Base-by-base conservation (phyloP, 2,888 invertebrate genomes). In the Epirrhoe alternata region DNA sequence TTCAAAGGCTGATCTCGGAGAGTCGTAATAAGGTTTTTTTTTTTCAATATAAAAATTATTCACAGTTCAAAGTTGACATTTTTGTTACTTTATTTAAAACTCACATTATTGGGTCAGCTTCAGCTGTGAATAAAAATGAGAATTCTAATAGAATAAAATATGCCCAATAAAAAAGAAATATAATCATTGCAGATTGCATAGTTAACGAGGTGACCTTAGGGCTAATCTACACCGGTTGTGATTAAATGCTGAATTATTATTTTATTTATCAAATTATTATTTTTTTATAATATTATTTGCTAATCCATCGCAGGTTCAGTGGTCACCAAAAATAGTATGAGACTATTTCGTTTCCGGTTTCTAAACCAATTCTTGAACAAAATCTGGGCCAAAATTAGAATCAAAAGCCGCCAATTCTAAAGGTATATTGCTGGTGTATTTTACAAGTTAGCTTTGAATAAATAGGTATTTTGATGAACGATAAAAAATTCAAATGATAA, bases 121-220 rank as follows among this genome's bases (percentile, higher is more conserved):
- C n/a, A 50, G 47, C 56, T 38, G 24, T 54, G 66, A 58, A 66
- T 61, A 62, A 66, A 61, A 61, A 62, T 66, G 54, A 45, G 42
- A 54, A 50, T 45, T 58, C 16, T 51, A 61, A 66, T 56, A 14
- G 51, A 53, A 57, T 56, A 35, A 57, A 68, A 63, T 68, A 57
- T 65, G 53, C 49, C n/a, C 33, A 53, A 61, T 69, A 56, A 66
- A 69, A 77, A 78, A 74, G 69, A 71, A 83, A 84, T 80, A 79
- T 78, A 79, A 81, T 82, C 86, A 86, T 81, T 80, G 71, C 81
- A 67, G 74, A 80, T 79, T 80, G 85, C 75, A 83, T 78, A 81
- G 86, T 86, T 90, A 90, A 90, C 90, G 89, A 91, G 86, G 86
- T 87, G 79, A 80, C 82, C 82, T 77, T 53, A 66, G 42, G 66